phyloP scores from a whole-genome alignment of 64 coral and sea anemone genomes.

The Pachyseris speciosa region DNA sequence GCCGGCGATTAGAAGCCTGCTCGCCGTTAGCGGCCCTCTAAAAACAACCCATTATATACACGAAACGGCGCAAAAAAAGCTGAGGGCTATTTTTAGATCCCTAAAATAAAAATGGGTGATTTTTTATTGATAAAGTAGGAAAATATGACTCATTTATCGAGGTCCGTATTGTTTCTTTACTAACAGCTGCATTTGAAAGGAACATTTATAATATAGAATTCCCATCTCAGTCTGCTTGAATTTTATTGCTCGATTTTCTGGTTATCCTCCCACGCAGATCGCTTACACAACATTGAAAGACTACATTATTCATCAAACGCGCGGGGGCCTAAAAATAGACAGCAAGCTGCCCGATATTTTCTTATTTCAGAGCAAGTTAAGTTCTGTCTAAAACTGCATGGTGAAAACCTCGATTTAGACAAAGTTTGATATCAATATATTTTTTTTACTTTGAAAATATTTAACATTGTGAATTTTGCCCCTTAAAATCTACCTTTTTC shows the following conservation, averaged over 20 bases:
- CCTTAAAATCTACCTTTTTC: not conserved
- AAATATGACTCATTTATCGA: not conserved
- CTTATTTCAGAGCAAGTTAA: not conserved
- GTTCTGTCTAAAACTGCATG: not conserved
- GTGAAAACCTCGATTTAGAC: too few relatives aligned
- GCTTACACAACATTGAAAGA: slow-evolving; percentile 6
- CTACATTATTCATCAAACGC: slow-evolving; percentile 40
- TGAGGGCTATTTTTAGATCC: slow-evolving; percentile 31
- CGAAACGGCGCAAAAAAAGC: not conserved
- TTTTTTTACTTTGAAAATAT: not conserved
- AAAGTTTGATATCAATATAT: too few relatives aligned
- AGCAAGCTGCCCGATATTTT: not conserved
- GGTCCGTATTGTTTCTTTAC: not conserved
- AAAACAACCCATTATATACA: slow-evolving; percentile 23
- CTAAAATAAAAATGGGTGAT: slow-evolving; percentile 8
- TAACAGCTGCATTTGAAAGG: slow-evolving; percentile 36
- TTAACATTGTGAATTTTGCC: not conserved
- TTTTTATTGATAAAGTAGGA: slow-evolving; percentile 2
- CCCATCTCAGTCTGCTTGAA: slow-evolving; percentile 20
- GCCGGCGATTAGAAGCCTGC: not conserved
- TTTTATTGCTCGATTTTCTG: slow-evolving; percentile 49
- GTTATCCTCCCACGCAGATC: slow-evolving; percentile 34
- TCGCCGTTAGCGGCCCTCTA: slow-evolving; percentile 27
- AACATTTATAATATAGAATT: slow-evolving; percentile 41
- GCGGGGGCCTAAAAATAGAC: not conserved